A percentile compares a stretch with the other conserved stretches of the same genome.
phyloP scores from a whole-genome alignment of 2,888 invertebrate species.

The Agrilus cyanescens region DNA sequence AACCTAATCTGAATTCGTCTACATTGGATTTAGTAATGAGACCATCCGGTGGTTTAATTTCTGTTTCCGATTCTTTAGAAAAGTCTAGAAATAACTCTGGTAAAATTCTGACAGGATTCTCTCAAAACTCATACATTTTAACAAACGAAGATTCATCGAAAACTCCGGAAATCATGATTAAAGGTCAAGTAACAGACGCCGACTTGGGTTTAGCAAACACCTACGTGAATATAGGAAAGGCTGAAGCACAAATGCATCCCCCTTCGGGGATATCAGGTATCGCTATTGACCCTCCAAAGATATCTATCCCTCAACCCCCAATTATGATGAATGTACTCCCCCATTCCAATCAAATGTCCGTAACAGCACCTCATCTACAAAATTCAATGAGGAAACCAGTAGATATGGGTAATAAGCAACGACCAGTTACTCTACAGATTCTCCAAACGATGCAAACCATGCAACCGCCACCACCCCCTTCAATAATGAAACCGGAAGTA shows the following conservation, averaged over 20 bases:
- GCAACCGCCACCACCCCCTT: conserved; percentile 48
- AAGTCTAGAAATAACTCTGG: not conserved
- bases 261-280: conserved; percentile 21
- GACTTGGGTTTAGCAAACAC: conserved; percentile 31
- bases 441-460: conserved; percentile 48
- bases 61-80: too few relatives aligned
- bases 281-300: conserved; percentile 15
- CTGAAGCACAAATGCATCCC: conserved; percentile 34
- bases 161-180: conserved; percentile 27
- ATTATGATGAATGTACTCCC: conserved; percentile 7
- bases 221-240: conserved; percentile 36
- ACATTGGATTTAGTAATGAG: not conserved
- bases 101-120: not conserved
- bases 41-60: too few relatives aligned
- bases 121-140: too few relatives aligned
- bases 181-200: conserved; percentile 34
- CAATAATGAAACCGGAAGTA: conserved; percentile 23
- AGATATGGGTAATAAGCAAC: conserved; percentile 12
- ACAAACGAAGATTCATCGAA: too few relatives aligned
- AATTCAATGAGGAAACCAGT: conserved; percentile 5
- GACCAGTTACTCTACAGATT: conserved; percentile 24
- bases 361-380: conserved; percentile 12
- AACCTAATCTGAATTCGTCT: not conserved
- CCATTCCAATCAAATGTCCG: conserved; percentile 1
- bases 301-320: conserved; percentile 11